A percentile compares a stretch with the other conserved stretches of the same genome.
These are phyloP conservation scores for Drosophila pruinosa DNA, from an alignment of 1,140 invertebrate species.

Conservation along the genomic window DNA sequence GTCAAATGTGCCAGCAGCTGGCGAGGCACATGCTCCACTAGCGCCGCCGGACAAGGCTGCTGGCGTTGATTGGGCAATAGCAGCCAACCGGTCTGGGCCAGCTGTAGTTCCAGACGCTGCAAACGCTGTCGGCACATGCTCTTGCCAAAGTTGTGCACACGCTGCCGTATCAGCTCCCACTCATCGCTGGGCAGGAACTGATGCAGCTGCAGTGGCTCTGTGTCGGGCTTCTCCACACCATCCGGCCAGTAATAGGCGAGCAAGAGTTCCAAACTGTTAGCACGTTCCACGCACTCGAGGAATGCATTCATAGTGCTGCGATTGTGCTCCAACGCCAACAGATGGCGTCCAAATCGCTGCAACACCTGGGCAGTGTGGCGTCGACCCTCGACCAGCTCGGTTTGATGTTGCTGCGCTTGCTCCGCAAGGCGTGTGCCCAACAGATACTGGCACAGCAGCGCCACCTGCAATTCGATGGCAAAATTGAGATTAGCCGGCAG, in stretches of 20 bases:
- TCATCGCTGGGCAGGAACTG: conserved; percentile 54
- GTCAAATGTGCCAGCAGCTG: conserved; percentile 28
- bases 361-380: conserved; percentile 50
- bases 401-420: conserved; percentile 51
- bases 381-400: conserved; percentile 39
- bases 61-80: conserved; percentile 11
- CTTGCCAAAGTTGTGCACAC: conserved; percentile 77
- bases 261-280: conserved; percentile 57
- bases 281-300: conserved; percentile 62
- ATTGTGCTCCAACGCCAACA: conserved; percentile 67
- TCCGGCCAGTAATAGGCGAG: conserved; percentile 66
- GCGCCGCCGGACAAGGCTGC: conserved; percentile 6
- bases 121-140: conserved; percentile 53
- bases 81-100: conserved; percentile 42
- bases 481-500: conserved; percentile 36
- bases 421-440: conserved; percentile 63
- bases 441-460: conserved; percentile 70
- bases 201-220: conserved; percentile 24
- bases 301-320: conserved; percentile 68
- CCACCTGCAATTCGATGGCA: conserved; percentile 63
- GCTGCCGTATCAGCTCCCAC: conserved; percentile 68
- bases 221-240: neutral
- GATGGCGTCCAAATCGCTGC: conserved; percentile 50
- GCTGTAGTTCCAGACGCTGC: conserved; percentile 60
- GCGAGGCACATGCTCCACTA: conserved; percentile 30